Percentiles rank a stretch among this genome's conserved stretches.
phyloP scores from a whole-genome alignment of 2,113 vertebrate species.

The Centrocercus urophasianus region DNA sequence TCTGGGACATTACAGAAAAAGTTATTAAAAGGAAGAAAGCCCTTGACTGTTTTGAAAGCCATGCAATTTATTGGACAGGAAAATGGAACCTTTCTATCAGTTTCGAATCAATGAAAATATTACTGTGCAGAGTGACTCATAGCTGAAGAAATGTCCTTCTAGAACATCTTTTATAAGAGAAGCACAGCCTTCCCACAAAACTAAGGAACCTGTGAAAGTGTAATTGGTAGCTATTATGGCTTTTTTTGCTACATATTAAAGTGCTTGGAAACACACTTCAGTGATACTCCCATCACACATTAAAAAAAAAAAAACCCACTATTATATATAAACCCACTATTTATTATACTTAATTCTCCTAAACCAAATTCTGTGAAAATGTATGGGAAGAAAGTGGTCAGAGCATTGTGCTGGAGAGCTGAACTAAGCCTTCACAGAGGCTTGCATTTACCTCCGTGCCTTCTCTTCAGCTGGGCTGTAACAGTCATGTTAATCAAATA shows the following conservation, averaged over 20 bases:
- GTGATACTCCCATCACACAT: background rate
- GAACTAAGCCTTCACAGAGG: background rate
- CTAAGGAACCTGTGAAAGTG: background rate
- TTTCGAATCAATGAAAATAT: background rate
- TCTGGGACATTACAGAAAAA: background rate
- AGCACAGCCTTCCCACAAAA: background rate
- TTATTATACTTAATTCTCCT: background rate
- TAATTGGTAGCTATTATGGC: background rate
- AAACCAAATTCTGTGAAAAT: background rate
- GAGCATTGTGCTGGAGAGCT: background rate
- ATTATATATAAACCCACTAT: no score
- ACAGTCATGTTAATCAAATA: background rate
- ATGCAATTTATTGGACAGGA: background rate
- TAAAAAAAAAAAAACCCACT: no score
- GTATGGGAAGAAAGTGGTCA: background rate
- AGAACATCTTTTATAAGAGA: background rate
- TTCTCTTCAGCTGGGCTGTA: background rate
- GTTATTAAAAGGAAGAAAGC: background rate
- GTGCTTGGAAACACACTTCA: background rate
- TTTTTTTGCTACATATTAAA: background rate
- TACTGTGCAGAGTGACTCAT: background rate
- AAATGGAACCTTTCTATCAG: background rate
- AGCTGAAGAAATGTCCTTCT: background rate
- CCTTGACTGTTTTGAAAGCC: background rate
- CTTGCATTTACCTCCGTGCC: background rate